Conservation (phyloP, 2,797 vertebrate genomes). For the Echeneis naucrates region DNA sequence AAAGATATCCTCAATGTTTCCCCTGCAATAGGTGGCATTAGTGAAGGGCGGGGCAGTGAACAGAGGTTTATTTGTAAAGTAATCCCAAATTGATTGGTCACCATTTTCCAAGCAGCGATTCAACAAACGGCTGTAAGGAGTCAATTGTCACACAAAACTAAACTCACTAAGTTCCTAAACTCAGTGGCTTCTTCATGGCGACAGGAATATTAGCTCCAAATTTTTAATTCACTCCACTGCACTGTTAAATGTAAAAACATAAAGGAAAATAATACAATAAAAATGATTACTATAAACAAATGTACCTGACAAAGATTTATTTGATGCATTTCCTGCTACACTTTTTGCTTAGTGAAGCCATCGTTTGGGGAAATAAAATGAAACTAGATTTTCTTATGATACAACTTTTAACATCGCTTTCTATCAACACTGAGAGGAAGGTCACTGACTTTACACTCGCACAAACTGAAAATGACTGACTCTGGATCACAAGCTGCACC, state of each 20-base stretch:
- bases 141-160: no score
- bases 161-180: no score
- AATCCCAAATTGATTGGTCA: constrained; percentile 3
- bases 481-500: constrained; percentile 42
- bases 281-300: not conserved
- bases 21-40: constrained; percentile 11
- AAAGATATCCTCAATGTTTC: constrained; percentile 45
- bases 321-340: not conserved
- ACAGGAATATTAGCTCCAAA: not conserved
- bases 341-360: not conserved
- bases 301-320: not conserved
- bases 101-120: constrained; percentile 13
- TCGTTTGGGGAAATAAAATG: not conserved
- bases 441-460: constrained; percentile 6
- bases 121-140: not conserved
- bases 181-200: not conserved
- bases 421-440: not conserved
- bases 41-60: not conserved
- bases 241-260: no score
- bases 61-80: constrained; percentile 12
- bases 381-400: not conserved
- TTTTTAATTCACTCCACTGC: no score
- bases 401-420: not conserved
- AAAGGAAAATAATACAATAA: not conserved
- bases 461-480: constrained; percentile 41